phyloP scores from a whole-genome alignment of 2,797 vertebrate genomes.

The Oreochromis mossambicus region DNA sequence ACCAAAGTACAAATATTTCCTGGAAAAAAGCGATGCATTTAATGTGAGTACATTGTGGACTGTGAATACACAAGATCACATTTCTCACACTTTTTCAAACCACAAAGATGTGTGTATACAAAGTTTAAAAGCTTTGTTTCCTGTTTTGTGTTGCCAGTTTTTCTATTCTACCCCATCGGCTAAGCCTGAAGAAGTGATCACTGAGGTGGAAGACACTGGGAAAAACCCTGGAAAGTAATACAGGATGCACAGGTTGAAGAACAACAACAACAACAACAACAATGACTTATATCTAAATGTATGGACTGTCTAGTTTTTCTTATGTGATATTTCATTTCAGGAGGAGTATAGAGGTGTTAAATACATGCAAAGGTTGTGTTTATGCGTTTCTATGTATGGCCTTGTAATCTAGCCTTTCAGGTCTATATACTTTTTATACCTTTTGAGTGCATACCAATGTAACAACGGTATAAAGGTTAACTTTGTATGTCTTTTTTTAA shows the following conservation, averaged over 20 bases:
- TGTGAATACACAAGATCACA: not conserved
- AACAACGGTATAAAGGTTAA: not conserved
- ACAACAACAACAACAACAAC: fast-evolving
- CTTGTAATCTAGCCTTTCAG: not conserved
- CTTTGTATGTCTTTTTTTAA: not conserved
- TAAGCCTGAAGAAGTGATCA: constrained; percentile 49
- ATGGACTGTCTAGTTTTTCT: not conserved
- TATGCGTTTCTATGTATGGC: not conserved
- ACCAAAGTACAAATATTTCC: constrained; percentile 38
- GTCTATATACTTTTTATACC: not conserved
- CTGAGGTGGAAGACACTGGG: constrained; percentile 36
- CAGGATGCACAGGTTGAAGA: not conserved
- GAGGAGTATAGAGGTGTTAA: not conserved
- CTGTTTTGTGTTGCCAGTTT: constrained; percentile 29
- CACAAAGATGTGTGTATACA: not conserved
- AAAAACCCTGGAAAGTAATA: not conserved
- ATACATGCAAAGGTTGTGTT: not conserved
- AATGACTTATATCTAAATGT: not conserved
- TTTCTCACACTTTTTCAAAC: not conserved
- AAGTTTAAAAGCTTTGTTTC: not conserved
- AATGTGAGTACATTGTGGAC: constrained; percentile 13
- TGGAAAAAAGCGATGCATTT: constrained; percentile 35
- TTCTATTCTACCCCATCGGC: not conserved
- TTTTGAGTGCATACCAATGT: not conserved
- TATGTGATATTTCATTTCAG: not conserved